Base-by-base conservation (phyloP, 2,888 invertebrate species). In the Steinernema scapterisci region DNA sequence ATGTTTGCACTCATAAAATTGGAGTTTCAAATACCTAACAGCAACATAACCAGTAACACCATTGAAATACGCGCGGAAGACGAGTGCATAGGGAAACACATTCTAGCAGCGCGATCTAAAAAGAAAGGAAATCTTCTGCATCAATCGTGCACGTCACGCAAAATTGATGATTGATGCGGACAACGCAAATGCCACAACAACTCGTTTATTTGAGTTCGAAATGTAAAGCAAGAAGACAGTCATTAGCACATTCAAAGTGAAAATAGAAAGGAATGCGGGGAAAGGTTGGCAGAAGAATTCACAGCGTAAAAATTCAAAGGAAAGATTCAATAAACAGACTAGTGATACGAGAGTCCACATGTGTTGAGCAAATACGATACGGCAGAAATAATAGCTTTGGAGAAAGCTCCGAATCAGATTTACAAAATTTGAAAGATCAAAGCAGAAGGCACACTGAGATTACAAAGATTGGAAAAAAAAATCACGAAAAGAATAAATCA, bases 381-480 rank as follows among this genome's bases (percentile, higher is more conserved):
- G 54, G 48, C 54, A 54, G 25, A 54, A 11, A 54, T 13, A 21
- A 19, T 2, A 19, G 13, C 13, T 19, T n/a, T 48, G 45, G 13
- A 48, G 48, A 19, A 48, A 54, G 27, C 19, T 13, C 23, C 27
- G 63, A 63, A 63, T 52, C 52, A 21, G n/a, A 9, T 52, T n/a
- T 21, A 9, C 23, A 19, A 48, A n/a, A 19, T 48, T n/a, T 48
- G 48, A 19, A 25, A 25, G 25, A 25, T 31, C 23, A 31, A 5
- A 31, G 31, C 31, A 38, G 31, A 63, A 63, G 63, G 63, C 63
- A 63, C 63, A 5, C 21, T 63, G 25, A 63, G 31, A 6, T 25
- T 31, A 25, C 1, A 1, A 11, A 16, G 54, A 48, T 5, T 48
- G 19, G 13, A 1, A 23, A 21, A 23, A 52, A 21, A 11, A 52